Percentiles rank a stretch among this genome's conserved stretches.
These are phyloP conservation scores for Mesitornis unicolor DNA, from an alignment of 2,113 vertebrate genomes.

Conservation along the genomic window DNA sequence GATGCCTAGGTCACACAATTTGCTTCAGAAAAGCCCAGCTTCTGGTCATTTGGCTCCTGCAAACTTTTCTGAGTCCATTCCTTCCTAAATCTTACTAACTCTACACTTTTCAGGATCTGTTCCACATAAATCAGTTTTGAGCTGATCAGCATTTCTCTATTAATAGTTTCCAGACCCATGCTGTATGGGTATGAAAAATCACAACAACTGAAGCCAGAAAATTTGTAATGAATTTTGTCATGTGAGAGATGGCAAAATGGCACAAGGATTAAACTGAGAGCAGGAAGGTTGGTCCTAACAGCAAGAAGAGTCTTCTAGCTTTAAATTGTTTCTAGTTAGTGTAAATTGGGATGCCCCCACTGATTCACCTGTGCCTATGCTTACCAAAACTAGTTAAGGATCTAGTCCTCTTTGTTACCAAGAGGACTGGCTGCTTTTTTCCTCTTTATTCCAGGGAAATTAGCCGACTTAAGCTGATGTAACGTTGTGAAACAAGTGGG, in stretches of 20 bases:
- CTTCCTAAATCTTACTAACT: conserved; percentile 11
- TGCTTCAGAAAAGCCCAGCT: neutral
- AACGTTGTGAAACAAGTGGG: neutral
- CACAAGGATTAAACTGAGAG: neutral
- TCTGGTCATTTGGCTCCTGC: neutral
- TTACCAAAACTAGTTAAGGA: neutral
- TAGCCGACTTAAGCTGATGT: neutral
- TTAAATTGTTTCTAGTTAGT: neutral
- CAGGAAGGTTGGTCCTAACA: neutral
- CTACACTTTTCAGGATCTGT: neutral
- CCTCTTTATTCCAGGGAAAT: neutral
- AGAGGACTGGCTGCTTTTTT: neutral
- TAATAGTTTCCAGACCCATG: conserved; percentile 15
- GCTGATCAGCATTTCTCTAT: conserved; percentile 20
- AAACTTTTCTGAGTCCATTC: neutral
- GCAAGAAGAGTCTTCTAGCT: neutral
- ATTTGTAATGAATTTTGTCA: neutral
- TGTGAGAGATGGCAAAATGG: neutral
- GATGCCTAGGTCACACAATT: neutral
- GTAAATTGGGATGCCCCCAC: neutral
- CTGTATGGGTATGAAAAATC: neutral
- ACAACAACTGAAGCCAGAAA: neutral
- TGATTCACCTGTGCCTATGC: neutral
- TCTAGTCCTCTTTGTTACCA: neutral
- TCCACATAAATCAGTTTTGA: conserved; percentile 31